These are phyloP conservation scores for Spea multiplicata DNA, from an alignment of 2,113 vertebrate genomes.

Conservation along the genomic window DNA sequence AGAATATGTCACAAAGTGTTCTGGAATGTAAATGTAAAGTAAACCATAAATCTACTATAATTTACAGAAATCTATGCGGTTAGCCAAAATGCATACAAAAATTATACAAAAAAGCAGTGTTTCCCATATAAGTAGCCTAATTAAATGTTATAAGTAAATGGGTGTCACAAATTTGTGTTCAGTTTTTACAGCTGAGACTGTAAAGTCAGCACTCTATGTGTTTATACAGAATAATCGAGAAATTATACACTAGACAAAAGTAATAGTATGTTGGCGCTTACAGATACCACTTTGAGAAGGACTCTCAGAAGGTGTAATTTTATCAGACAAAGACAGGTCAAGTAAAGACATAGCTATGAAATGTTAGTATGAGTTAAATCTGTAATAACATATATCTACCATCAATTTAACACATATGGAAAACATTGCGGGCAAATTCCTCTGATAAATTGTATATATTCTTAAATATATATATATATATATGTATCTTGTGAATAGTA, in stretches of 20 bases:
- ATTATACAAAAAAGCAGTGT: background rate
- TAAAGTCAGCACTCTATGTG: background rate
- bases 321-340: slow-evolving; percentile 7
- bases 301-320: slow-evolving; percentile 4
- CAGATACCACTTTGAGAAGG: background rate
- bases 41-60: background rate
- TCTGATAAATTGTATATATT: slow-evolving; percentile 9
- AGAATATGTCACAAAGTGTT: too few relatives aligned
- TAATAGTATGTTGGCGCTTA: slow-evolving; percentile 7
- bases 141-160: slow-evolving; percentile 7
- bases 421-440: slow-evolving; percentile 6
- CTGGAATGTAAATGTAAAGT: too few relatives aligned
- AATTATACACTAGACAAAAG: background rate
- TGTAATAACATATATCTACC: slow-evolving; percentile 17
- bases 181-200: background rate
- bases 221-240: slow-evolving; percentile 18
- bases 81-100: background rate
- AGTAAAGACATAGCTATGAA: slow-evolving; percentile 9
- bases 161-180: background rate
- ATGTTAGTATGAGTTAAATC: slow-evolving; percentile 1
- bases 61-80: slow-evolving; percentile 10
- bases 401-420: slow-evolving; percentile 22
- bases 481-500: too few relatives aligned
- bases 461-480: too few relatives aligned
- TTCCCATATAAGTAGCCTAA: background rate